Conservation (phyloP, 2,888 invertebrate species). For the Euphydryas editha region DNA sequence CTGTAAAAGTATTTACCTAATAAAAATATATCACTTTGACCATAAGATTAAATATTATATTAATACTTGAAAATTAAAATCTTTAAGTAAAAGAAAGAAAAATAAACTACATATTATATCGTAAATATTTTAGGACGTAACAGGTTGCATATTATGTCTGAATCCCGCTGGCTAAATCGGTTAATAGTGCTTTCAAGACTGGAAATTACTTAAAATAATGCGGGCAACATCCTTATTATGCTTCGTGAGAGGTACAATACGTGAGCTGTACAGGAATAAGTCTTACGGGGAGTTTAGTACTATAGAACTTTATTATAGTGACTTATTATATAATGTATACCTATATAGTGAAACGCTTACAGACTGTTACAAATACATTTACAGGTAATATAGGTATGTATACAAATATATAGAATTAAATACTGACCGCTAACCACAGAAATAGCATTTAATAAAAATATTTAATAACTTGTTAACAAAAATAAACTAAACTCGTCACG, state of each 20-base stretch:
- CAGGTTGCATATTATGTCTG: constrained; percentile 17
- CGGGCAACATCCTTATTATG: constrained; percentile 33
- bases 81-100: not conserved
- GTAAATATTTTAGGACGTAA: constrained; percentile 1
- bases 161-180: constrained; percentile 21
- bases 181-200: constrained; percentile 26
- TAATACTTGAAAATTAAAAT: not conserved
- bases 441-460: not conserved
- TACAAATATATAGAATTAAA: not conserved
- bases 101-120: too few relatives aligned
- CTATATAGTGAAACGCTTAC: too few relatives aligned
- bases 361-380: not conserved
- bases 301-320: not conserved
- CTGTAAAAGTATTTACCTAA: too few relatives aligned
- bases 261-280: constrained; percentile 19
- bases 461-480: not conserved
- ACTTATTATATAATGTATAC: not conserved
- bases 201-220: constrained; percentile 32
- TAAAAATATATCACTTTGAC: too few relatives aligned
- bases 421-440: not conserved
- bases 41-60: too few relatives aligned
- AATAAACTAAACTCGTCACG: not conserved
- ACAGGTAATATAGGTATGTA: not conserved
- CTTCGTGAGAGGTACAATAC: constrained; percentile 23
- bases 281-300: not conserved